Base-by-base conservation (phyloP, 2,797 vertebrate genomes). In the Columba guinea region DNA sequence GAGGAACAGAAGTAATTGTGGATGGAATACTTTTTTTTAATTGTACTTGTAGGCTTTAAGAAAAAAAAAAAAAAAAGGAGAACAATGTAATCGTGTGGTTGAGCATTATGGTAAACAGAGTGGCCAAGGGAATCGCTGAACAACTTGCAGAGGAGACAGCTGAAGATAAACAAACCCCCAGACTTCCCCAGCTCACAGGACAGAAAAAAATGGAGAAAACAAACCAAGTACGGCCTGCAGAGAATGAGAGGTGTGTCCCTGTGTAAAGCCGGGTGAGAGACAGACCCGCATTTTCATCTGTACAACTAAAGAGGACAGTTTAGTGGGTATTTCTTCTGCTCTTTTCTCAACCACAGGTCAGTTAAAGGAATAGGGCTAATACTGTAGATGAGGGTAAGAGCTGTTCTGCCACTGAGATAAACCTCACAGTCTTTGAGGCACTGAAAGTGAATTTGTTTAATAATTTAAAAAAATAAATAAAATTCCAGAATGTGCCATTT, bases 1-100 rank as follows among this genome's bases (percentile, higher is more conserved):
- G 30, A 84, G n/a, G 60, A 92, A 84, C n/a, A 80, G 39, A 93
- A 94, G 67, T 83, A 91, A 70, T 84, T 84, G 30, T 58, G 73
- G 28, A 37, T 35, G 39, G 21, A 90, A 86, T 19, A 9, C 23
- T 80, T 22, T 0, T 1, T 10, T 39, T 87, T 10, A n/a, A 79
- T 37, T 71, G 41, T 53, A 93, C 15, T 71, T 34, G 7, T 35
- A 68, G 34, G 51, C 3, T 13, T 44, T 62, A 28, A 55, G 53
- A 26, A 63, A n/a, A 48, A 12, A 26, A 28, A 26, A 28, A 62
- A 62, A 26, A 63, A n/a, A 46, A 12, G 28, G 22, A 27, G 22
- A 73, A 44, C 26, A 80, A 52, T 75, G 28, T 71, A 77, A 37
- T 78, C 41, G 24, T 84, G 76, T 62, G 75, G 26, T 83, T 94